Evolutionary conservation across 2,113 vertebrate species (phyloP).

Genomic region (Nymphicus hollandicus): DNA sequence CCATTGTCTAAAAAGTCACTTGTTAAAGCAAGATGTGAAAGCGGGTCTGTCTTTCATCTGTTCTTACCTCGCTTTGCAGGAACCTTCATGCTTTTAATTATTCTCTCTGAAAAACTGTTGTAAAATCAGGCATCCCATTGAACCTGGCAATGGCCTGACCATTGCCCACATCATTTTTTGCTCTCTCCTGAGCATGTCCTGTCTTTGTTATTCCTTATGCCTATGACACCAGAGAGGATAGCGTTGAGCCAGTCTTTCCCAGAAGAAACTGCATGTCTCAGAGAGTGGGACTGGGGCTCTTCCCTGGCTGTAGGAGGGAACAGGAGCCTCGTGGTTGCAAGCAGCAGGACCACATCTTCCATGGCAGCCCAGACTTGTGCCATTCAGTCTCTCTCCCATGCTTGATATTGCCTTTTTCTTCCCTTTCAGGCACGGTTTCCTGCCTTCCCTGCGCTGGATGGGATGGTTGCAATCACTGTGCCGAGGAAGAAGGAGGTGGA

Average conservation of each 20-base stretch:
- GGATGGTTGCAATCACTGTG: background rate
- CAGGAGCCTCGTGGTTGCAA: background rate
- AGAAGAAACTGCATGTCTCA: background rate
- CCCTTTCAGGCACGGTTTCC: background rate
- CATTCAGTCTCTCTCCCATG: background rate
- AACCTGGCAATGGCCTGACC: background rate
- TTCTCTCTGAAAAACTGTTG: background rate
- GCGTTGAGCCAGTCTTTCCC: background rate
- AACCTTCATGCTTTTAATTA: background rate
- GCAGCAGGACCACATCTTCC: background rate
- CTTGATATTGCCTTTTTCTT: background rate
- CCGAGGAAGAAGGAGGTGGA: background rate
- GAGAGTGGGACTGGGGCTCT: background rate
- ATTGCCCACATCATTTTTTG: background rate
- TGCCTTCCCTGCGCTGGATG: conserved; percentile 40
- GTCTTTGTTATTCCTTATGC: background rate
- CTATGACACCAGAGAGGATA: background rate
- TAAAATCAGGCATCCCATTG: background rate
- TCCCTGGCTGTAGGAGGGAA: background rate
- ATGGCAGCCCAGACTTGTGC: background rate
- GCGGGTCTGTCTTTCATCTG: background rate
- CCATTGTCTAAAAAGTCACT: background rate
- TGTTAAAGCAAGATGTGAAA: background rate
- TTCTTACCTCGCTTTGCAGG: background rate
- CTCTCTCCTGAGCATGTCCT: background rate